Evolutionary conservation across 1,140 invertebrate genomes (phyloP).

Genomic region (Habropoda laboriosa): DNA sequence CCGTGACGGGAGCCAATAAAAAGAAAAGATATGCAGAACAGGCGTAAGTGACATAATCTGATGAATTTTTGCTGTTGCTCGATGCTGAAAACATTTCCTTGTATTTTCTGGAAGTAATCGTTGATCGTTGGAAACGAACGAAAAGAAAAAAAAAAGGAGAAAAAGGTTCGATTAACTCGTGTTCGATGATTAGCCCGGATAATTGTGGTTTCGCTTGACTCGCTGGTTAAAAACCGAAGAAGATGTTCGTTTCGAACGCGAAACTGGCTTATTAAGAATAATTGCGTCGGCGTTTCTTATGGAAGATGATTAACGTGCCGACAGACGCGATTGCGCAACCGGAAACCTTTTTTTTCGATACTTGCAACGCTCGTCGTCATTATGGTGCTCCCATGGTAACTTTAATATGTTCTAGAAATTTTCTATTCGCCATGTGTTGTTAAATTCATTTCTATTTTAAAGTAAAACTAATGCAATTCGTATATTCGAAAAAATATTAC

Average conservation of each 20-base stretch:
- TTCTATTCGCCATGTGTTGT: too few relatives aligned
- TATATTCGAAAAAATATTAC: too few relatives aligned
- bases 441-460: too few relatives aligned
- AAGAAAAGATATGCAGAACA: not conserved
- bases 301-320: not conserved
- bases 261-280: constrained; percentile 23
- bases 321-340: not conserved
- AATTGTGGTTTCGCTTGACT: not conserved
- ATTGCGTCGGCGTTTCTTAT: not conserved
- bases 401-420: too few relatives aligned
- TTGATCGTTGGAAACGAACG: not conserved
- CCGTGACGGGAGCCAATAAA: not conserved
- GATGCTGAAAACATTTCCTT: too few relatives aligned
- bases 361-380: not conserved
- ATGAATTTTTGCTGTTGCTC: not conserved
- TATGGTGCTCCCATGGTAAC: not conserved
- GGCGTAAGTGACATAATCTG: not conserved
- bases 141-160: not conserved
- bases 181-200: not conserved
- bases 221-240: not conserved
- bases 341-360: constrained; percentile 1
- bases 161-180: not conserved
- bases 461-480: too few relatives aligned
- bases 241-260: not conserved
- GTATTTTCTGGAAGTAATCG: not conserved